Evolutionary conservation across 1,140 invertebrate genomes (phyloP).

Genomic region (Neoseiulus cucumeris): DNA sequence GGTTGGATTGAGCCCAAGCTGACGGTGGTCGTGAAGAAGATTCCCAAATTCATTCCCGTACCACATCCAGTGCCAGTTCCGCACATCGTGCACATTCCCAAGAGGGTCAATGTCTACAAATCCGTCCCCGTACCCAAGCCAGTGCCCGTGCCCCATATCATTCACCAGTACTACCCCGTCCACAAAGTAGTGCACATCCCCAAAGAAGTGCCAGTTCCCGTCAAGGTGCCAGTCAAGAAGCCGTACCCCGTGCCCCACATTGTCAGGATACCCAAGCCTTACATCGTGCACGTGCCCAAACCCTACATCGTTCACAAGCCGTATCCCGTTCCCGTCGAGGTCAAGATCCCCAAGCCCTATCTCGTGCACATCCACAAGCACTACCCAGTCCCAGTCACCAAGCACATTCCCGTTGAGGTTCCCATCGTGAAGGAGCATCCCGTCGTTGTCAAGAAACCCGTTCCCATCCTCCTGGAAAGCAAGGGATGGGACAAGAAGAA

Average conservation of each 20-base stretch:
- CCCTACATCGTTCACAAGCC: background rate
- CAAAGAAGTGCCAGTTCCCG: background rate
- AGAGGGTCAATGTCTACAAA: background rate
- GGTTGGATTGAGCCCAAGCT: constrained; percentile 10
- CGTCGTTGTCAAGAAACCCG: background rate
- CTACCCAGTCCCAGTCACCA: background rate
- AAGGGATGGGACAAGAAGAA: constrained; percentile 10
- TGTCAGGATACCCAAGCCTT: background rate
- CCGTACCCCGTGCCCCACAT: background rate
- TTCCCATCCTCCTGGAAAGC: background rate
- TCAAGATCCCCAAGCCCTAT: background rate
- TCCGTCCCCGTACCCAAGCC: background rate
- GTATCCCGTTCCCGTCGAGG: background rate
- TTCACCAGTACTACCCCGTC: constrained; percentile 1
- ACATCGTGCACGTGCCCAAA: constrained; percentile 4
- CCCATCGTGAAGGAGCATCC: constrained; percentile 5
- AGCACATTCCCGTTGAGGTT: constrained; percentile 1
- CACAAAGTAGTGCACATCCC: constrained; percentile 3
- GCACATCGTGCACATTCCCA: background rate
- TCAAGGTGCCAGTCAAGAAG: background rate
- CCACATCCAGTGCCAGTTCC: background rate
- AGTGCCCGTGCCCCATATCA: background rate
- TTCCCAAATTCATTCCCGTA: background rate
- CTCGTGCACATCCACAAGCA: constrained; percentile 7
- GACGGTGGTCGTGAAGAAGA: constrained; percentile 2